These are phyloP conservation scores for Heliconius congener DNA, from an alignment of 1,140 invertebrate genomes.

Conservation along the genomic window DNA sequence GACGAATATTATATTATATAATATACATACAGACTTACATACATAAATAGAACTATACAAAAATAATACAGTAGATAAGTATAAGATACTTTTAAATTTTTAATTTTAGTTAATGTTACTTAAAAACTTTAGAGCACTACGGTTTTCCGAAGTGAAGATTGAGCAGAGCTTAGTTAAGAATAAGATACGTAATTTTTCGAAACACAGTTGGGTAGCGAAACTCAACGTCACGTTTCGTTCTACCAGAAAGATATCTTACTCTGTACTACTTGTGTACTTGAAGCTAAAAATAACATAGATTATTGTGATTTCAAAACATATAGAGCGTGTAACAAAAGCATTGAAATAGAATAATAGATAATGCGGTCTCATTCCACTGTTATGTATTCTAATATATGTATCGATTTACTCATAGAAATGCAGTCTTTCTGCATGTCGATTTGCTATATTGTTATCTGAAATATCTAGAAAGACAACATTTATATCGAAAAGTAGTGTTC, in stretches of 20 bases:
- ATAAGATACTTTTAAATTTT: too few species aligned
- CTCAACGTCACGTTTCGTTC: too few species aligned
- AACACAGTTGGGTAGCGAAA: too few species aligned
- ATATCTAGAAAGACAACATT: neutral
- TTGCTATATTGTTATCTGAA: neutral
- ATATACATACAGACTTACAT: too few species aligned
- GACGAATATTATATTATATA: too few species aligned
- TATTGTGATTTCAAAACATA: neutral
- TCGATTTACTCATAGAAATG: neutral
- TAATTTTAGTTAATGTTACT: too few species aligned
- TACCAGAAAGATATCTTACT: neutral
- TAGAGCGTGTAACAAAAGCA: neutral
- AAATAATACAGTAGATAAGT: too few species aligned
- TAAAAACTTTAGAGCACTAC: too few species aligned
- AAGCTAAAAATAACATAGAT: neutral
- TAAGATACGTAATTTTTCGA: too few species aligned
- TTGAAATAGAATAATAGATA: slow-evolving; percentile 4
- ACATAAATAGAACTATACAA: too few species aligned
- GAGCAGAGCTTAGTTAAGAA: too few species aligned
- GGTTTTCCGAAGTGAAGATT: too few species aligned
- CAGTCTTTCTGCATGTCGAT: neutral
- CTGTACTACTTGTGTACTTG: neutral
- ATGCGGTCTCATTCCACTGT: neutral
- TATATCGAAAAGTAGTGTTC: neutral
- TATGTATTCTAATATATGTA: neutral